Conservation (phyloP, 2,113 vertebrate genomes). For the Passer domesticus region DNA sequence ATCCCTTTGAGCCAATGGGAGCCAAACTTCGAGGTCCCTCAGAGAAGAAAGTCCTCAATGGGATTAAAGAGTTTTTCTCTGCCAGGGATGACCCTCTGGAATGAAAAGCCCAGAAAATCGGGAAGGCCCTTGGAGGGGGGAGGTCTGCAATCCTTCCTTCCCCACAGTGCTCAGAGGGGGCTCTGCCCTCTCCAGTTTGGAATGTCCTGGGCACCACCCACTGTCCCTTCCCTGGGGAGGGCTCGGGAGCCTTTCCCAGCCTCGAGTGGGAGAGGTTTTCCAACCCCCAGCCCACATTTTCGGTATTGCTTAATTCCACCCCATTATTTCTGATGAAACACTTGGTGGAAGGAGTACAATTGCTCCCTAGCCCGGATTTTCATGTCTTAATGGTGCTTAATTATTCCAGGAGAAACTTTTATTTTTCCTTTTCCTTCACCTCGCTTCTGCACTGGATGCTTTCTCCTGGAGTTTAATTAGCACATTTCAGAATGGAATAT, state of each 20-base stretch:
- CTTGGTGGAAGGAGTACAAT: neutral
- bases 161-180: neutral
- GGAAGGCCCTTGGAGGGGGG: neutral
- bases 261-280: neutral
- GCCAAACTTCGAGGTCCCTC: neutral
- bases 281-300: neutral
- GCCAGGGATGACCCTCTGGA: neutral
- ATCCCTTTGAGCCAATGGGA: neutral
- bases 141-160: neutral
- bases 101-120: neutral
- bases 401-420: slow-evolving; percentile 39
- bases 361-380: slow-evolving; percentile 37
- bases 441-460: neutral
- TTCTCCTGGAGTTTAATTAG: slow-evolving; percentile 46
- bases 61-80: neutral
- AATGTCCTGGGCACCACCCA: neutral
- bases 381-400: slow-evolving; percentile 20
- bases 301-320: neutral
- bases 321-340: slow-evolving; percentile 3
- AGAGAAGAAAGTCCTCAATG: neutral
- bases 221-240: rapidly evolving
- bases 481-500: neutral
- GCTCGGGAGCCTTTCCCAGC: neutral
- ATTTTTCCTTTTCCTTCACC: neutral
- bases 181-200: neutral